phyloP scores from a whole-genome alignment of 2,797 vertebrate genomes.

The Intellagama lesueurii region DNA sequence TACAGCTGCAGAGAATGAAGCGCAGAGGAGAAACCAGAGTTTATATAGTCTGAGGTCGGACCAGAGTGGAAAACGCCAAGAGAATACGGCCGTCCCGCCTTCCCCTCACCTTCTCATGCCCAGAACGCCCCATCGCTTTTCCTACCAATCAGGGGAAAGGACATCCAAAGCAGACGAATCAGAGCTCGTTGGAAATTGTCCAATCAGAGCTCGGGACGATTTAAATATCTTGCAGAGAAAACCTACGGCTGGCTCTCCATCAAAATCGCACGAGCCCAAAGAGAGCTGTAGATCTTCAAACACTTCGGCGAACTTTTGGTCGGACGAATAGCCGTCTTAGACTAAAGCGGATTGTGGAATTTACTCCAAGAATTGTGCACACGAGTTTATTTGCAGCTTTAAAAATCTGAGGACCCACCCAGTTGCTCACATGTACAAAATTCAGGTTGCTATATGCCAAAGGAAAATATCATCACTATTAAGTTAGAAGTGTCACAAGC shows the following conservation, averaged over 20 bases:
- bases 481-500: too few species aligned
- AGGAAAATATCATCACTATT: too few species aligned
- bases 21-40: accelerated
- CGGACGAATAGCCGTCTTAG: neutral
- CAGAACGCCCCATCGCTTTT: too few species aligned
- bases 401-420: neutral
- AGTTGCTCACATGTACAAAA: neutral
- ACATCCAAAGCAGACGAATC: neutral
- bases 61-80: neutral
- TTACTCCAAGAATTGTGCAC: neutral
- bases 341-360: neutral
- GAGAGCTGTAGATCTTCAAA: neutral
- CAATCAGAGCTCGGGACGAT: neutral
- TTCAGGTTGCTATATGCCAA: neutral
- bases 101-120: neutral
- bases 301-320: neutral
- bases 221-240: neutral
- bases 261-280: neutral
- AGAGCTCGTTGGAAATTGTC: neutral
- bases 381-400: neutral
- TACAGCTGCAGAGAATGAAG: neutral
- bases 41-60: neutral
- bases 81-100: neutral
- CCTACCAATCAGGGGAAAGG: neutral
- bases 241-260: neutral